These are phyloP conservation scores for Phenganax subtilis DNA, from an alignment of 92 coral and sea anemone species.

Conservation along the genomic window DNA sequence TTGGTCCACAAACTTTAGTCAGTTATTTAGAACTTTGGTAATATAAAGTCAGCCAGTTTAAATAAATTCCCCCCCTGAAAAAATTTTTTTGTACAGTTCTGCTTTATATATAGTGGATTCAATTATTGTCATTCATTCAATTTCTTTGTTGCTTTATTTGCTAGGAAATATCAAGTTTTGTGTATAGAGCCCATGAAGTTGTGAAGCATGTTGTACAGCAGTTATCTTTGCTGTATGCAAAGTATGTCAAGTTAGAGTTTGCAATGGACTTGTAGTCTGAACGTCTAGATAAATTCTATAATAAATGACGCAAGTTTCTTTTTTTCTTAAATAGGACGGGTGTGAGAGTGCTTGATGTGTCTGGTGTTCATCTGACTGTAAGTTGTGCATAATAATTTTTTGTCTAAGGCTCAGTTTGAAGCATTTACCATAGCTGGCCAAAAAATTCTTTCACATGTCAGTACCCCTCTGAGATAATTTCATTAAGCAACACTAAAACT, in stretches of 20 bases:
- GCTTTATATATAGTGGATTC: no score
- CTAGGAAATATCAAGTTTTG: constrained; percentile 91
- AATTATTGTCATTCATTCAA: not conserved
- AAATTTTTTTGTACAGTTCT: no score
- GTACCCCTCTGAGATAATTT: no score
- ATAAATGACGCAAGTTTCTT: not conserved
- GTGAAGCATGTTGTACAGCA: constrained; percentile 92
- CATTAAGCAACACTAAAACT: no score
- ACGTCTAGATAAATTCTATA: not conserved
- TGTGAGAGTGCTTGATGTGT: constrained; percentile 80
- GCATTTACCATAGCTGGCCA: not conserved
- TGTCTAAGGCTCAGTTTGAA: no score
- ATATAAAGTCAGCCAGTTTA: no score
- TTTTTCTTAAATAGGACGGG: constrained; percentile 56
- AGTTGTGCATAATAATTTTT: constrained; percentile 7
- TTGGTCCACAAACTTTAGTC: no score
- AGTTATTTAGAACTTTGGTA: no score
- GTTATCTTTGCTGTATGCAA: constrained; percentile 75
- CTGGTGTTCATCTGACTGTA: constrained; percentile 94
- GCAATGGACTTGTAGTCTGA: not conserved
- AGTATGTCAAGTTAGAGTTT: constrained; percentile 47
- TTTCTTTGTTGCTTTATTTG: not conserved
- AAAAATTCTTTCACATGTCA: no score
- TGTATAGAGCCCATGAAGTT: constrained; percentile 76
- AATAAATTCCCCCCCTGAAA: no score